phyloP scores from a whole-genome alignment of 2,797 vertebrate species.

The Lycodopsis pacificus region DNA sequence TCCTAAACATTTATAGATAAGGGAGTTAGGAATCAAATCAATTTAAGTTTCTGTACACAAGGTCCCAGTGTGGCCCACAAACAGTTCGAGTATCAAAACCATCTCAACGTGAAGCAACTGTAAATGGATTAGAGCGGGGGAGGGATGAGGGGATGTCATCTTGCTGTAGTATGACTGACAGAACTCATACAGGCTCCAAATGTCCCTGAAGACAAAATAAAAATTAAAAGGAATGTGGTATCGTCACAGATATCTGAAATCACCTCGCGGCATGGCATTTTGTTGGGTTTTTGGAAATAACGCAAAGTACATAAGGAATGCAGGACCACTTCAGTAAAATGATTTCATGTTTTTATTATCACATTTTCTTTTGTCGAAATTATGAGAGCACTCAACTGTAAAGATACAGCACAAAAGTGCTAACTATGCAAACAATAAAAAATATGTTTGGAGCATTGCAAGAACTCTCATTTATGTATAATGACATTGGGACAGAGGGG shows the following conservation, averaged over 20 bases:
- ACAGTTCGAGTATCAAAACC: conserved; percentile 81
- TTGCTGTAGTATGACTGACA: conserved; percentile 42
- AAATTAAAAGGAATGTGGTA: conserved; percentile 12
- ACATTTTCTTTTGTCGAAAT: conserved; percentile 12
- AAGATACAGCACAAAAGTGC: background rate
- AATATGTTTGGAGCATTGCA: background rate
- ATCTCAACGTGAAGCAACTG: conserved; percentile 80
- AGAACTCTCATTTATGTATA: background rate
- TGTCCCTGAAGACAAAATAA: conserved; percentile 21
- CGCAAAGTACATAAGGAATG: background rate
- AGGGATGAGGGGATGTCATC: conserved; percentile 46
- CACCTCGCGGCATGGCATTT: background rate
- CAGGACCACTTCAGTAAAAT: background rate
- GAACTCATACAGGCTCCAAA: conserved; percentile 52
- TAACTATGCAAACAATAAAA: background rate
- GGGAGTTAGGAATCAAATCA: conserved; percentile 88
- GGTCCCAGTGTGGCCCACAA: conserved; percentile 83
- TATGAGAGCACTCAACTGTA: conserved; percentile 20
- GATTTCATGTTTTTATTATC: background rate
- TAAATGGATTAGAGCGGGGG: conserved; percentile 80
- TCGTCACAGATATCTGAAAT: conserved; percentile 22
- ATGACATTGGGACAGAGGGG: conserved; percentile 15
- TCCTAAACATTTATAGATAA: conserved; percentile 91
- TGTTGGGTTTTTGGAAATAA: background rate
- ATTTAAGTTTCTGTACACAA: conserved; percentile 84